phyloP scores from a whole-genome alignment of 2,797 vertebrate species.

The Acanthurus lineatus region DNA sequence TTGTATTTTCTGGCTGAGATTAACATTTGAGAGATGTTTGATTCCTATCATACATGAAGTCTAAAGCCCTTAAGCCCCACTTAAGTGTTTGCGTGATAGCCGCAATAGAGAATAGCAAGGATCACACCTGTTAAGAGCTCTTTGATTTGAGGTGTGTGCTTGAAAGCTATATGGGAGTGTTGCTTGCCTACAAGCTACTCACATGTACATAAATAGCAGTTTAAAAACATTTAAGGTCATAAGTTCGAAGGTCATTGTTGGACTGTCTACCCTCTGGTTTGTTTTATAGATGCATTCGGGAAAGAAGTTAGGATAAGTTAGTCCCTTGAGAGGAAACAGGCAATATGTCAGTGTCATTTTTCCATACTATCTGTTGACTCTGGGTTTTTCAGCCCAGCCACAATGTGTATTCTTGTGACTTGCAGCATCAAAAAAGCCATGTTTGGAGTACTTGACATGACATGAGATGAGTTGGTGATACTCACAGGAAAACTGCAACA shows the following conservation, averaged over 20 bases:
- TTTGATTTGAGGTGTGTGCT: slow-evolving; percentile 25
- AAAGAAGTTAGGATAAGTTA: not conserved
- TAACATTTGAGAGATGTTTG: slow-evolving; percentile 40
- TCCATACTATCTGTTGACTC: not conserved
- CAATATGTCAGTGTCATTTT: slow-evolving; percentile 5
- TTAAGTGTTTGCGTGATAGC: slow-evolving; percentile 32
- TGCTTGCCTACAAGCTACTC: not conserved
- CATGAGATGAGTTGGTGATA: not conserved
- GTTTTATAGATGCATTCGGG: not conserved
- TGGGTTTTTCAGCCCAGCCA: not conserved
- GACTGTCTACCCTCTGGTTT: slow-evolving; percentile 5
- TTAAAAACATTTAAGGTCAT: not conserved
- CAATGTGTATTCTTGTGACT: not conserved
- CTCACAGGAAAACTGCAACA: not conserved
- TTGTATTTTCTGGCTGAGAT: slow-evolving; percentile 46
- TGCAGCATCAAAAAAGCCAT: not conserved
- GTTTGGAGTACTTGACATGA: not conserved
- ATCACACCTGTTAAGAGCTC: slow-evolving; percentile 21
- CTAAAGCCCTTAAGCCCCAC: not conserved
- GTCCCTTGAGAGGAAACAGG: slow-evolving; percentile 10
- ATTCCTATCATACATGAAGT: slow-evolving; percentile 32
- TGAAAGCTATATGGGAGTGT: not conserved
- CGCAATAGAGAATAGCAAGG: slow-evolving; percentile 19
- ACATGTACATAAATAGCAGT: not conserved
- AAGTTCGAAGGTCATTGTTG: not conserved